Conservation (phyloP, 2,113 vertebrate genomes). For the Coptodon bakossiorum region DNA sequence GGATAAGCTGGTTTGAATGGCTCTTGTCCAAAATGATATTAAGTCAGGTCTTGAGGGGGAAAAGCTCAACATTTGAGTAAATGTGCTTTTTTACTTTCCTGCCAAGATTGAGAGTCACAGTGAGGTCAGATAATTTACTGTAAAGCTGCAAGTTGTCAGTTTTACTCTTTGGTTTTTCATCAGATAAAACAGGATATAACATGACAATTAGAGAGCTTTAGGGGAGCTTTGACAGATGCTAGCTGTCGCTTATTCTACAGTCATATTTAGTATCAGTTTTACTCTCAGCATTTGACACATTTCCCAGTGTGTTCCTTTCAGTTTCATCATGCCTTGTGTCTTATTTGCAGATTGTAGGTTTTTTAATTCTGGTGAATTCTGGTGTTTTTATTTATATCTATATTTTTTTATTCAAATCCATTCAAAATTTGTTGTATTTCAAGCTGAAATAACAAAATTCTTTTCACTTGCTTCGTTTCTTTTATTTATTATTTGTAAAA, state of each 20-base stretch:
- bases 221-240: not conserved
- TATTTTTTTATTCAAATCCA: not conserved
- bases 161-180: not conserved
- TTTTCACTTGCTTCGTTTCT: accelerated
- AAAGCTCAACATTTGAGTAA: not conserved
- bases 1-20: not conserved
- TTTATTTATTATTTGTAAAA: not conserved
- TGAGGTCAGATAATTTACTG: not conserved
- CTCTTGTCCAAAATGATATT: not conserved
- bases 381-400: not conserved
- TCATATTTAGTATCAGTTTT: not conserved
- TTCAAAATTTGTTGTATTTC: not conserved
- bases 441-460: not conserved
- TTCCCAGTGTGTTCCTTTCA: not conserved
- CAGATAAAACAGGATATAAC: not conserved
- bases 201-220: not conserved
- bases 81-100: not conserved
- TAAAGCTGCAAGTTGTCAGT: not conserved
- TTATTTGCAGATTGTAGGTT: not conserved
- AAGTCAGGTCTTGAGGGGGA: not conserved
- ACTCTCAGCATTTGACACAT: not conserved
- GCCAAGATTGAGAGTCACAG: not conserved
- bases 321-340: not conserved
- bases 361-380: not conserved
- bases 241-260: not conserved